Evolutionary conservation across 2,888 invertebrate genomes (phyloP).

Genomic region (Trissonchulus latispiculum): DNA sequence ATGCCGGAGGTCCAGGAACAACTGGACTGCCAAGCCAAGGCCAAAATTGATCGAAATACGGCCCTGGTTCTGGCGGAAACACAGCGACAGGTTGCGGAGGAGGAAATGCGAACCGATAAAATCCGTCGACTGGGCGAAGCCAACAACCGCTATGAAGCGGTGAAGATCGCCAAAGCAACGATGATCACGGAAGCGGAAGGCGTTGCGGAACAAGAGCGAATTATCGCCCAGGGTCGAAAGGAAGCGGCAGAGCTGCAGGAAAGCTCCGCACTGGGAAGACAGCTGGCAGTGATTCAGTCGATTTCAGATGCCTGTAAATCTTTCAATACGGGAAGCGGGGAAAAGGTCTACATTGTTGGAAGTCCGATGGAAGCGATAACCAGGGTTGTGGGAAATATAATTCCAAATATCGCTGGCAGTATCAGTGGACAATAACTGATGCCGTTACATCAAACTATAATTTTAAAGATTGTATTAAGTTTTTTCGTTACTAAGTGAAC

Average conservation of each 20-base stretch:
- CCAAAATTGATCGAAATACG: conserved; percentile 13
- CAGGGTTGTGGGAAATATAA: no score
- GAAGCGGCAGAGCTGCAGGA: conserved; percentile 7
- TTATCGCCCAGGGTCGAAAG: not conserved
- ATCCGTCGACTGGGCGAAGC: not conserved
- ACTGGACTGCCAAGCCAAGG: conserved; percentile 5
- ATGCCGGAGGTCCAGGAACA: conserved; percentile 10
- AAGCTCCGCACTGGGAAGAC: not conserved
- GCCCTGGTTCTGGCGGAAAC: conserved; percentile 7
- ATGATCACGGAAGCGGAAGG: not conserved
- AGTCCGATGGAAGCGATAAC: no score
- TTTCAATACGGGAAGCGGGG: no score
- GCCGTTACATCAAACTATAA: no score
- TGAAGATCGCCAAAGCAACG: not conserved
- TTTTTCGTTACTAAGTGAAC: no score
- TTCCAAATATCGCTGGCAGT: no score
- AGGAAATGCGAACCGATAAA: not conserved
- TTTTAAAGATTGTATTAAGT: no score
- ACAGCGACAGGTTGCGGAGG: conserved; percentile 1
- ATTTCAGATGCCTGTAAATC: not conserved
- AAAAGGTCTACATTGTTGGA: no score
- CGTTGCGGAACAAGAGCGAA: not conserved
- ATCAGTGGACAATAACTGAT: no score
- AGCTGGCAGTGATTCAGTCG: not conserved
- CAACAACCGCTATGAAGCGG: not conserved